Conservation (phyloP, 2,797 vertebrate species). For the Myripristis jacobus region DNA sequence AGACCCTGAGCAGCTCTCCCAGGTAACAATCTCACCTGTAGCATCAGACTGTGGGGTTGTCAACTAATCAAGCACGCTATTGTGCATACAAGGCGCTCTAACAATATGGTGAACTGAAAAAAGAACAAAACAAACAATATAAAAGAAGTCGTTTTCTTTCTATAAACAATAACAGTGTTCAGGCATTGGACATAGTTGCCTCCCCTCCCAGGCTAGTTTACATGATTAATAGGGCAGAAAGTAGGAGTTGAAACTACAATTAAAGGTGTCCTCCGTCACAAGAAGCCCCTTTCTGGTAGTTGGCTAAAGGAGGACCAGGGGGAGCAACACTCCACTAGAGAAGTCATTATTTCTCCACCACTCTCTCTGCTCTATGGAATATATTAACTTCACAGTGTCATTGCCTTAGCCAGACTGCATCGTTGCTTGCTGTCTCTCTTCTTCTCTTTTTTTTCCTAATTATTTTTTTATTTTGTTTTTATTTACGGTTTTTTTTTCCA, state of each 20-base stretch:
- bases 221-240: conserved; percentile 71
- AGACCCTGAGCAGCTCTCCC: conserved; percentile 61
- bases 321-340: conserved; percentile 69
- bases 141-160: conserved; percentile 45
- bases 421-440: conserved; percentile 81
- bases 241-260: conserved; percentile 74
- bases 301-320: conserved; percentile 69
- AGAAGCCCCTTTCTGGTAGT: conserved; percentile 63
- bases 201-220: conserved; percentile 60
- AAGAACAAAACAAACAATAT: too few relatives aligned
- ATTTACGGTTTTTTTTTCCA: conserved; percentile 55
- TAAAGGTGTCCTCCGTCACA: conserved; percentile 75
- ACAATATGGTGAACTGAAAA: conserved; percentile 38
- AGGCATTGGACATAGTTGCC: conserved; percentile 32
- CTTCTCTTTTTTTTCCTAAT: too few relatives aligned
- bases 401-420: conserved; percentile 80
- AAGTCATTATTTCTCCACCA: conserved; percentile 76
- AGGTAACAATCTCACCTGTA: conserved; percentile 71
- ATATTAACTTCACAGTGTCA: conserved; percentile 77
- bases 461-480: conserved; percentile 27
- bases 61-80: conserved; percentile 66
- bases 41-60: conserved; percentile 41
- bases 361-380: conserved; percentile 75
- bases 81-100: conserved; percentile 46
- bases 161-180: conserved; percentile 26